phyloP scores from a whole-genome alignment of 37 sponge, comb jelly and placozoan genomes.

The Mnemiopsis leidyi region DNA sequence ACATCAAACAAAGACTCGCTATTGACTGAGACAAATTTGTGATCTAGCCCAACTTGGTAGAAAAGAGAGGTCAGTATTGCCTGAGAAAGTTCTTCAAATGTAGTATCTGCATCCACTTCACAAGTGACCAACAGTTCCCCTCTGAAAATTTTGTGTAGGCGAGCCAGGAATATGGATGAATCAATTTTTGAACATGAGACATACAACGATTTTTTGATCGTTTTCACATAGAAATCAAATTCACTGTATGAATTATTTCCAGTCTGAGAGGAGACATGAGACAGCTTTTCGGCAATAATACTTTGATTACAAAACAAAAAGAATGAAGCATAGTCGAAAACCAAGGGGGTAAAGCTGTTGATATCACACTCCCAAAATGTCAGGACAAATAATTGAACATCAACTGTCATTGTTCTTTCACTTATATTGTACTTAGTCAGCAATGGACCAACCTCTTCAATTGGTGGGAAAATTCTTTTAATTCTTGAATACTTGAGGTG shows the following conservation, averaged over 20 bases:
- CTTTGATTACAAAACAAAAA: neutral
- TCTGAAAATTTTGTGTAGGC: neutral
- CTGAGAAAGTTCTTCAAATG: neutral
- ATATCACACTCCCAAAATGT: slow-evolving; percentile 47
- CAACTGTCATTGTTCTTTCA: neutral
- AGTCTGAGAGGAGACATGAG: neutral
- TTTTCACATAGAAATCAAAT: neutral
- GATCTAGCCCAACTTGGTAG: slow-evolving; percentile 25
- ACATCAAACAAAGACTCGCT: neutral
- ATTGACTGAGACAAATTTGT: neutral
- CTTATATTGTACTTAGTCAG: neutral
- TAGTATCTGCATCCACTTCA: neutral
- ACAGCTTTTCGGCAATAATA: neutral
- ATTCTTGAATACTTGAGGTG: neutral
- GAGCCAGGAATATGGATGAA: neutral
- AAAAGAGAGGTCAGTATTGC: neutral
- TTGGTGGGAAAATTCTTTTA: neutral
- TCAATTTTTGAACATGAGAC: slow-evolving; percentile 29
- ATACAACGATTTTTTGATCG: neutral
- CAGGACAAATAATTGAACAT: neutral
- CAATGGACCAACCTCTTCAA: neutral
- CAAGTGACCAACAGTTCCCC: neutral
- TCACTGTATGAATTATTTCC: neutral
- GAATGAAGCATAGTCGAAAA: slow-evolving; percentile 45
- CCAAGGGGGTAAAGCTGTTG: neutral